Conservation (phyloP, 2,113 vertebrate genomes). For the Peromyscus leucopus region DNA sequence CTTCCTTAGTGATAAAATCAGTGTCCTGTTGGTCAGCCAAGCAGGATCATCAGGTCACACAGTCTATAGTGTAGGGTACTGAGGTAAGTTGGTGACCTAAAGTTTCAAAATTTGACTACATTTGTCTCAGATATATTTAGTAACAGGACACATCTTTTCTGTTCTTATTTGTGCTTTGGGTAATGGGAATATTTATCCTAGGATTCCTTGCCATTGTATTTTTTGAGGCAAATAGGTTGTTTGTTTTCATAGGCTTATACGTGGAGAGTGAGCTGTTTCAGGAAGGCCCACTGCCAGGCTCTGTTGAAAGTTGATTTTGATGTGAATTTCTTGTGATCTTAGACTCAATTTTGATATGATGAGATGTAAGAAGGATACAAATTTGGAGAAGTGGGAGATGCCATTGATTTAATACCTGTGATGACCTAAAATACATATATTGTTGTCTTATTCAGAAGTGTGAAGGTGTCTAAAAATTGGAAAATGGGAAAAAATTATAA, state of each 20-base stretch:
- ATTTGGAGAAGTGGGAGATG: not conserved
- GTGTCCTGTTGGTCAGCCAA: no score
- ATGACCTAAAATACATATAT: not conserved
- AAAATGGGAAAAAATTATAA: not conserved
- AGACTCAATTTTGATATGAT: not conserved
- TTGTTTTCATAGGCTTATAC: not conserved
- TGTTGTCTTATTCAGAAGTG: not conserved
- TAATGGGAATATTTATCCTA: not conserved
- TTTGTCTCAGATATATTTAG: not conserved
- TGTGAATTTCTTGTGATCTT: not conserved
- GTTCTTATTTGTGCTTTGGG: not conserved
- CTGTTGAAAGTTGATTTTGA: not conserved
- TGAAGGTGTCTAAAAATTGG: not conserved
- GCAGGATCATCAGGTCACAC: not conserved
- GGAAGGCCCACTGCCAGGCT: not conserved
- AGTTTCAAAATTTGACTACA: not conserved
- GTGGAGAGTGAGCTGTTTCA: not conserved
- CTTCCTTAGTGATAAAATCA: not conserved
- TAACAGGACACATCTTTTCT: not conserved
- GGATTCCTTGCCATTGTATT: not conserved
- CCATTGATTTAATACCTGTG: not conserved
- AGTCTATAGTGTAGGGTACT: fast-evolving
- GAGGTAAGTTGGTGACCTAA: not conserved
- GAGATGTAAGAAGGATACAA: not conserved
- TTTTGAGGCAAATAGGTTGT: not conserved